Conservation (phyloP, 1,140 invertebrate genomes). For the Agrilus planipennis region DNA sequence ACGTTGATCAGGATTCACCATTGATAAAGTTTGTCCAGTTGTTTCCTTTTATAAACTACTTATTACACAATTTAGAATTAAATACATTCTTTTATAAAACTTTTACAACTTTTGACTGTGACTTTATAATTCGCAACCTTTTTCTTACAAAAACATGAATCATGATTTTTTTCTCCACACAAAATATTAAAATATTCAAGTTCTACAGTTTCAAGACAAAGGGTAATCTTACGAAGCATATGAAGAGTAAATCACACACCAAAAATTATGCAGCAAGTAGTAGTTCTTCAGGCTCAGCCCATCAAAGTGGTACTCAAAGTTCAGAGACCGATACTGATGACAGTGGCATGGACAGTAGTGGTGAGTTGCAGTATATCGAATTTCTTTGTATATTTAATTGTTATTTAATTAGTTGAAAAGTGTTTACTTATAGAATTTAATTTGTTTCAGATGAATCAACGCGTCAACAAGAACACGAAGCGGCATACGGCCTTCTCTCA, state of each 20-base stretch:
- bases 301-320: constrained; percentile 39
- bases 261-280: constrained; percentile 33
- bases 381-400: background rate
- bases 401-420: background rate
- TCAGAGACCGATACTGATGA: constrained; percentile 54
- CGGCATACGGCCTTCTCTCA: constrained; percentile 72
- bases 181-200: too few species aligned
- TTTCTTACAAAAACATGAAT: too few species aligned
- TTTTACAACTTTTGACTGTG: too few species aligned
- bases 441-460: constrained; percentile 32
- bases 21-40: too few species aligned
- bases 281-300: constrained; percentile 50
- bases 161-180: too few species aligned
- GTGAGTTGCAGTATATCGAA: constrained; percentile 32
- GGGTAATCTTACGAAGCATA: constrained; percentile 96
- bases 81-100: too few species aligned
- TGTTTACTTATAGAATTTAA: background rate
- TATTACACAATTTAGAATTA: too few species aligned
- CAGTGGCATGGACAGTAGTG: constrained; percentile 57
- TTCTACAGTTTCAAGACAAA: constrained; percentile 88
- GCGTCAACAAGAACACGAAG: constrained; percentile 68
- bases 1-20: too few species aligned
- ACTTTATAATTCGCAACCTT: too few species aligned
- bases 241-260: constrained; percentile 97
- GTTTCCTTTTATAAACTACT: too few species aligned